These are phyloP conservation scores for Sarcophilus harrisii DNA, from an alignment of 2,797 vertebrate species.

Conservation along the genomic window DNA sequence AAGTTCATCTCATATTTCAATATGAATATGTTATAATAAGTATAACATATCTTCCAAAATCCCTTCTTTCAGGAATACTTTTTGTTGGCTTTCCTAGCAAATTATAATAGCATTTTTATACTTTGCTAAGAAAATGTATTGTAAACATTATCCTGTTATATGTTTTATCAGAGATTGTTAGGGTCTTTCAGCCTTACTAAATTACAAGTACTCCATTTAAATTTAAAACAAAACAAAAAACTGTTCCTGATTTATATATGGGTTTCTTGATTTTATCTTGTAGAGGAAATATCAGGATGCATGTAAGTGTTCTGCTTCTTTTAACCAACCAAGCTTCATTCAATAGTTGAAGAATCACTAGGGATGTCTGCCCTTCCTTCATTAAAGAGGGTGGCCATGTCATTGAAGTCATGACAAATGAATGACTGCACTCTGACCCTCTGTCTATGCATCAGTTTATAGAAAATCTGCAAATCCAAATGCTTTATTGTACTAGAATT, in stretches of 20 bases:
- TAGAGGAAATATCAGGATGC: conserved; percentile 27
- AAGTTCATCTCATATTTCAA: background rate
- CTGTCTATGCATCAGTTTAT: conserved; percentile 28
- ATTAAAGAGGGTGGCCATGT: background rate
- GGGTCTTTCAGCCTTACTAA: background rate
- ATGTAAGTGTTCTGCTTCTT: background rate
- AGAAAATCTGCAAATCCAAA: conserved; percentile 36
- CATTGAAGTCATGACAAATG: conserved; percentile 34
- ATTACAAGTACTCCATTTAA: background rate
- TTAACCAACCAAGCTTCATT: conserved; percentile 16
- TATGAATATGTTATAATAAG: too few species aligned
- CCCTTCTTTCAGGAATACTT: conserved; percentile 31
- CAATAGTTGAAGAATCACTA: background rate
- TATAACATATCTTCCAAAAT: background rate
- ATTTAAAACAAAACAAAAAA: background rate
- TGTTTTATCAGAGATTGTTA: conserved; percentile 27
- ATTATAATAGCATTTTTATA: conserved; percentile 11
- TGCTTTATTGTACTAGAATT: background rate
- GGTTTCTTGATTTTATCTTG: background rate
- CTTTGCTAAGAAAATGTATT: conserved; percentile 33
- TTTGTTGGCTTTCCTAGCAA: conserved; percentile 17
- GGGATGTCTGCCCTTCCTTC: background rate
- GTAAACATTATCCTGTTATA: background rate
- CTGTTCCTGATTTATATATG: conserved; percentile 16
- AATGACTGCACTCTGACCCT: conserved; percentile 5